phyloP scores from a whole-genome alignment of 2,888 invertebrate genomes.

The Syrphus vitripennis region DNA sequence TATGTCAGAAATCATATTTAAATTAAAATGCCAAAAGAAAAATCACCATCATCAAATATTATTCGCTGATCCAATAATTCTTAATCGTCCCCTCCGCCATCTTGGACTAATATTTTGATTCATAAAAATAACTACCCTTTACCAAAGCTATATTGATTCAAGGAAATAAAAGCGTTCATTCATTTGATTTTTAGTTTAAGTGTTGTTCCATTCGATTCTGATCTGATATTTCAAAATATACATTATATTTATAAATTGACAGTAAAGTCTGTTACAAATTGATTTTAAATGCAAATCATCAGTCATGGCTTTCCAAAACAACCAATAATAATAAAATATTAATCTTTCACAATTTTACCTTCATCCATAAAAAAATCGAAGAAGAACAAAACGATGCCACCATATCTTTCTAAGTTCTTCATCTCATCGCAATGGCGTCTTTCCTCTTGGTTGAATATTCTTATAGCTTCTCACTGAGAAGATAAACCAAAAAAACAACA shows the following conservation, averaged over 20 bases:
- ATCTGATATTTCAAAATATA: background rate
- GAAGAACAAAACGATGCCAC: background rate
- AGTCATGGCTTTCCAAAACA: background rate
- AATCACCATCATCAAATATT: no score
- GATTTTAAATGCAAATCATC: background rate
- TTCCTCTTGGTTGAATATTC: background rate
- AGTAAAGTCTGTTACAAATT: background rate
- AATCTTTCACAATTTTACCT: background rate
- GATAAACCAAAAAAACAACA: background rate
- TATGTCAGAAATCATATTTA: no score
- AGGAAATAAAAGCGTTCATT: background rate
- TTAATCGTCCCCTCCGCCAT: no score
- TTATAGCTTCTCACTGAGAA: background rate
- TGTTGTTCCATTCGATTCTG: background rate
- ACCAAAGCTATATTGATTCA: background rate
- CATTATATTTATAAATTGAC: background rate
- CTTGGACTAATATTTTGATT: no score
- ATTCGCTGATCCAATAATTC: no score
- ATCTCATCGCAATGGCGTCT: background rate
- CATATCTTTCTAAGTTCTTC: background rate
- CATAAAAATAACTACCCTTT: background rate
- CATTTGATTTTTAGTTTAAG: background rate
- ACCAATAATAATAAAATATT: background rate
- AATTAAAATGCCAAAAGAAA: no score
- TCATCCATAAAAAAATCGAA: background rate